Evolutionary conservation across 2,888 invertebrate genomes (phyloP), one percentile per base, ranked within the genome.

Genomic region (Pristionchus japonicus): DNA sequence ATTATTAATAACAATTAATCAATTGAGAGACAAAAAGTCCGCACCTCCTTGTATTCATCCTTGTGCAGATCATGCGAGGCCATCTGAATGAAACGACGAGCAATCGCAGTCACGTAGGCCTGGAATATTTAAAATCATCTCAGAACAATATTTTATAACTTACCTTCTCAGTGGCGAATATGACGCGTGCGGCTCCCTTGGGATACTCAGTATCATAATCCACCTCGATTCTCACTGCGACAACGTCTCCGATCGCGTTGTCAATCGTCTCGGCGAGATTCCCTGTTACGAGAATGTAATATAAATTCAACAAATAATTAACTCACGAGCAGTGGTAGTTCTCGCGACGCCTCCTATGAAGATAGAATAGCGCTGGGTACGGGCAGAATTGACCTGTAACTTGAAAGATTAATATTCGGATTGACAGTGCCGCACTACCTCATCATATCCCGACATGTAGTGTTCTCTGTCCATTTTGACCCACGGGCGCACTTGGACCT

Each of bases 1-100:
- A 23, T 31, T 1, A 31, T 23, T 37, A 20, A 64, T 11, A 70
- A 37, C 15, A 74, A 34, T 74, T 3, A 1, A 13, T 6, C 9
- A 2, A 31, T 74, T 31, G 23, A 74, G 40, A 31, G 23, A n/a
- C 0, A 11, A 2, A 40, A 23, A 23, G 9, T 37, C 7, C 34
- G 11, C 37, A 87, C 87, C 87, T 87, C 87, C 77, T 87, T 87
- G 87, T 57, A 87, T 57, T 87, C 87, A 57, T 87, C 87, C 87
- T 77, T 74, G 77, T 87, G 87, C 17, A 87, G 74, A 77, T 87
- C 87, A 9, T 87, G 74, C 20, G 87, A 87, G 20, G 49, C 37
- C 87, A 87, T 87, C 27, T 74, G 74, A 34, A 87, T 87, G 77
- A 57, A 77, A 17, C 87, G 87, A 87, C 87, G 52, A 40, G 87